Evolutionary conservation across 2,113 vertebrate genomes (phyloP).

Genomic region (Pterophyllum scalare): DNA sequence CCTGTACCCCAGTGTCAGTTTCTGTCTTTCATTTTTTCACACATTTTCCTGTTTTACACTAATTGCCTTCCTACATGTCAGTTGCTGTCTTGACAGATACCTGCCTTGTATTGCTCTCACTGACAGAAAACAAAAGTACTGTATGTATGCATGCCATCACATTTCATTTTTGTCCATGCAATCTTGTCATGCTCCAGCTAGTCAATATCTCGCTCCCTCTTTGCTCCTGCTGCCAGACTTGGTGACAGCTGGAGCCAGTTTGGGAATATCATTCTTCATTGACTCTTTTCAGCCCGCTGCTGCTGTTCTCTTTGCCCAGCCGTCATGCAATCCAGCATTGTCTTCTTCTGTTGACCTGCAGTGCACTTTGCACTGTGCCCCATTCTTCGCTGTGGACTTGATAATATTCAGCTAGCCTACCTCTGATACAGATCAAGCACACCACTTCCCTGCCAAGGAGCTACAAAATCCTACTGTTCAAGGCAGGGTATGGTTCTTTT

Average conservation of each 20-base stretch:
- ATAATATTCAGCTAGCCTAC: neutral
- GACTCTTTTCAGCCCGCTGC: neutral
- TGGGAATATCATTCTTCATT: neutral
- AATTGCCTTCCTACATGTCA: conserved; percentile 53
- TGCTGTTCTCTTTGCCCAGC: neutral
- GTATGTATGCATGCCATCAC: conserved; percentile 27
- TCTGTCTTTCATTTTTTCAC: conserved; percentile 29
- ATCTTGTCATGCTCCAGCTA: neutral
- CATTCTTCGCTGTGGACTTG: neutral
- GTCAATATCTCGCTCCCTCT: conserved; percentile 5
- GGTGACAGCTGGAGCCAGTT: conserved; percentile 1
- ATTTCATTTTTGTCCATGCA: conserved; percentile 27
- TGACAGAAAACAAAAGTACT: neutral
- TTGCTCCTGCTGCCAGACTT: conserved; percentile 8
- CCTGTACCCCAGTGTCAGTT: conserved; percentile 37
- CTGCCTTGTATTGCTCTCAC: conserved; percentile 20
- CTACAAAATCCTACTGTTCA: neutral
- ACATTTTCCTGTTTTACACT: conserved; percentile 33
- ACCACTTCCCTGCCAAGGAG: neutral
- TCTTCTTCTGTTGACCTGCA: neutral
- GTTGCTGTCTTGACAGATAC: conserved; percentile 20
- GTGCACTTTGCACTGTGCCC: neutral
- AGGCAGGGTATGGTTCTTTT: too few species aligned
- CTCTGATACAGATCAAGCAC: neutral
- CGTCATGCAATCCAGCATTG: neutral